phyloP scores from a whole-genome alignment of 2,888 invertebrate species.

The Neoaliturus tenellus region DNA sequence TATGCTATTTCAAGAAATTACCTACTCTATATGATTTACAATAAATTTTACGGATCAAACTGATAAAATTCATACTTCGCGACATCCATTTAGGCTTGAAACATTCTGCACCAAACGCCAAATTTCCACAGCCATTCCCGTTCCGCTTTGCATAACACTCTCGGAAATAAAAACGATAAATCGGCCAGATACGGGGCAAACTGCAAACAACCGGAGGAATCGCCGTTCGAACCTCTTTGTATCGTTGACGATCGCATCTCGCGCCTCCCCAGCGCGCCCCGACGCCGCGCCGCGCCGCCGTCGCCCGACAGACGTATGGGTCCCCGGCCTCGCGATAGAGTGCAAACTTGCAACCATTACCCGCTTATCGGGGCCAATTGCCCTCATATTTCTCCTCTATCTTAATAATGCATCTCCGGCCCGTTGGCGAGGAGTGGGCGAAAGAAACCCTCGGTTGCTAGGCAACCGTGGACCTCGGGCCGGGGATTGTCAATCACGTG shows the following conservation, averaged over 20 bases:
- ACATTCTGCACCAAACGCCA: too few species aligned
- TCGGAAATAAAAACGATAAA: conserved; percentile 10
- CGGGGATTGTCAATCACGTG: too few species aligned
- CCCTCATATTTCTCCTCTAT: conserved; percentile 74
- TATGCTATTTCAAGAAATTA: too few species aligned
- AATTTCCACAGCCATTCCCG: too few species aligned
- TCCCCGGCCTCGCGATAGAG: conserved; percentile 73
- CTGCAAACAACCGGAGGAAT: conserved; percentile 23
- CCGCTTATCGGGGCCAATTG: conserved; percentile 76
- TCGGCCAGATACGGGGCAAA: conserved; percentile 2
- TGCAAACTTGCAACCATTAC: conserved; percentile 78
- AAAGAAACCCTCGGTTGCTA: conserved; percentile 56
- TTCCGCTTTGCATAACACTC: background rate
- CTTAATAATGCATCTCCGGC: conserved; percentile 72
- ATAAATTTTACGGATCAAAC: too few species aligned
- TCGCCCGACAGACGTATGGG: conserved; percentile 31
- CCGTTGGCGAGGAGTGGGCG: conserved; percentile 52
- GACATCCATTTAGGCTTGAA: too few species aligned
- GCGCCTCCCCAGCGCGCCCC: background rate
- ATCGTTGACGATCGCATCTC: background rate
- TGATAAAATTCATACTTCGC: too few species aligned
- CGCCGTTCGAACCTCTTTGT: background rate
- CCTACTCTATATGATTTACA: too few species aligned
- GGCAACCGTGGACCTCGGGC: conserved; percentile 45
- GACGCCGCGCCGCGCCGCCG: too few species aligned